Evolutionary conservation across 1,140 invertebrate species (phyloP), one percentile per base, ranked within the genome.

Genomic region (Nebria ingens): DNA sequence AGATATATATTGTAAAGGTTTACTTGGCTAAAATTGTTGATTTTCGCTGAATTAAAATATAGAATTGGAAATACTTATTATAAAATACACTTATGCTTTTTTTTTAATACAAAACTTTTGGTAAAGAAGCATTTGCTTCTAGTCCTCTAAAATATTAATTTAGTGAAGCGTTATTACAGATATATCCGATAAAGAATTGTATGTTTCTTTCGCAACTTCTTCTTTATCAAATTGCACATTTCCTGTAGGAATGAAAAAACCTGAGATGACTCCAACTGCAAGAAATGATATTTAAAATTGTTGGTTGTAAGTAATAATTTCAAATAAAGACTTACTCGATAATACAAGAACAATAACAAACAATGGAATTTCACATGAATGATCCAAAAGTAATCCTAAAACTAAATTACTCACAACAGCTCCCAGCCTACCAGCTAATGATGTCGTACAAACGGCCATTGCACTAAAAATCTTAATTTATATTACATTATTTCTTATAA

Each of bases 351-450:
- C 73, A 1, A 78, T 71, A 15, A 75, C 60, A 57, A 78, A 73
- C 53, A 80, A 72, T 0, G 77, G 76, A 4, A 78, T 65, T 58
- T 73, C 69, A 54, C 72, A 77, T 51, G 69, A 72, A 2, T 71
- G 64, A 52, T 79, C 77, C 55, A 79, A 68, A 15, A 79, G 68
- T 52, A 74, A 63, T 22, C 76, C 78, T 60, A 80, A 78, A 0
- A 73, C 64, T 15, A 79, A 53, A 63, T 79, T 80, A 57, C 78
- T 79, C 2, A 67, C 62, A 51, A 79, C 75, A 0, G 76, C 77
- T 13, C 78, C 78, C 17, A 76, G 51, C 61, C 78, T 70, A 11
- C 78, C 78, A n/a, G 71, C 65, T 51, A 68, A 72, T 17, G 76
- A 73, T 19, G 71, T 70, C 42, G 77, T 62, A 56, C 75, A 79